Base-by-base conservation (phyloP, 2,113 vertebrate genomes). In the Sminthopsis crassicaudata region DNA sequence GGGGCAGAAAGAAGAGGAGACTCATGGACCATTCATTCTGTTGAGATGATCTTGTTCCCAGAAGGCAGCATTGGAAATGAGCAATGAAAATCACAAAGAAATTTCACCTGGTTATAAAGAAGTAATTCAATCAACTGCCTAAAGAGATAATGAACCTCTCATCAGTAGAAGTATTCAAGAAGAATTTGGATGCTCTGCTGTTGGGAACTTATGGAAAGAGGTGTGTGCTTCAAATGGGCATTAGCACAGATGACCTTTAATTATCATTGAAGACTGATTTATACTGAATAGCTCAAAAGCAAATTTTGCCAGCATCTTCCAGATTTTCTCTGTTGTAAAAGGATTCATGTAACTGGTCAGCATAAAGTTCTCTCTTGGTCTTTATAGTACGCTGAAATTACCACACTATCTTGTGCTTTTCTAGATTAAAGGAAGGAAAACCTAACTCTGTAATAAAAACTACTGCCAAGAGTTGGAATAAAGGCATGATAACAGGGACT, bases 271-370 rank as follows among this genome's bases (percentile, higher is more conserved):
- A 23, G 19, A 42, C 36, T 84, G n/a, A 84, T 84, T 42, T 84
- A 84, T 42, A 42, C 36, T n/a, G 67, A 84, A 42, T 1, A 84
- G n/a, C 7, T n/a, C n/a, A 22, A 84, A 84, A 42, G 67, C 6
- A 84, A 84, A 84, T 84, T 84, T 42, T 42, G n/a, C 67, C n/a
- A 84, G 19, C 16, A 84, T 84, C 90, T 91, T 92, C 8, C 0
- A 14, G 93, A 84, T 54, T 92, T 94, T 95, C 94, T 26, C 42
- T 94, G 67, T 42, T 23, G 95, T 95, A 96, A 90, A 98, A 95
- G 52, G 93, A 91, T 6, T 98, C 96, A 92, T 95, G 7, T 96
- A 95, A 97, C 94, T 96, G 95, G 92, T 94, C 88, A 88, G 92
- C 26, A 89, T 93, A 93, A 76, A 91, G 84, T 6, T 96, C 36